These are phyloP conservation scores for Porites divaricata DNA, from an alignment of 92 coral and sea anemone genomes.

Conservation along the genomic window DNA sequence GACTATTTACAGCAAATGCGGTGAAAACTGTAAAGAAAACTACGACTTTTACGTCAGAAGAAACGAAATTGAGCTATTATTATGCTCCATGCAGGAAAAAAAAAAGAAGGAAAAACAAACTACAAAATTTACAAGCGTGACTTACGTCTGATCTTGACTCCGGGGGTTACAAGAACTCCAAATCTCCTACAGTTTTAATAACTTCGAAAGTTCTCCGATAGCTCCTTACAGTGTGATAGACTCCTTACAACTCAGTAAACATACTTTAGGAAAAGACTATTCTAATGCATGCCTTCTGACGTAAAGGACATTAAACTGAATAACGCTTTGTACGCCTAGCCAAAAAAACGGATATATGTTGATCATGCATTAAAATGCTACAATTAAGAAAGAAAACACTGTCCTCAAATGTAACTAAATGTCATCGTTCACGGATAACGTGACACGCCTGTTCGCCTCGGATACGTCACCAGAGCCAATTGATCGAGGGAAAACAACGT, in stretches of 20 bases:
- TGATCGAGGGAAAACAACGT: no score
- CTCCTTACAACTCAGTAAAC: constrained; percentile 29
- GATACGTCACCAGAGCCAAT: no score
- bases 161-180: no score
- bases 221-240: no score
- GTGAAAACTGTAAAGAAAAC: no score
- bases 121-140: constrained; percentile 2
- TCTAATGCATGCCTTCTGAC: neutral
- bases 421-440: no score
- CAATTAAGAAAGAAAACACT: no score
- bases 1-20: no score
- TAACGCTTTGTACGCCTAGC: no score
- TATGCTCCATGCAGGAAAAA: constrained; percentile 2
- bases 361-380: neutral
- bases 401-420: neutral
- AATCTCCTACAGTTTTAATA: no score
- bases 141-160: constrained; percentile 22
- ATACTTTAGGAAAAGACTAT: constrained; percentile 7
- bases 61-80: constrained; percentile 23
- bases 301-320: no score
- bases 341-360: neutral
- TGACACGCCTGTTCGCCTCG: no score
- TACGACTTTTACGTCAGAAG: constrained; percentile 14
- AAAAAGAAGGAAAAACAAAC: neutral
- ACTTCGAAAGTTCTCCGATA: neutral